A percentile compares a stretch with the other conserved stretches of the same genome.
Evolutionary conservation across 2,113 vertebrate species (phyloP).

Genomic region (Cynoglossus semilaevis): DNA sequence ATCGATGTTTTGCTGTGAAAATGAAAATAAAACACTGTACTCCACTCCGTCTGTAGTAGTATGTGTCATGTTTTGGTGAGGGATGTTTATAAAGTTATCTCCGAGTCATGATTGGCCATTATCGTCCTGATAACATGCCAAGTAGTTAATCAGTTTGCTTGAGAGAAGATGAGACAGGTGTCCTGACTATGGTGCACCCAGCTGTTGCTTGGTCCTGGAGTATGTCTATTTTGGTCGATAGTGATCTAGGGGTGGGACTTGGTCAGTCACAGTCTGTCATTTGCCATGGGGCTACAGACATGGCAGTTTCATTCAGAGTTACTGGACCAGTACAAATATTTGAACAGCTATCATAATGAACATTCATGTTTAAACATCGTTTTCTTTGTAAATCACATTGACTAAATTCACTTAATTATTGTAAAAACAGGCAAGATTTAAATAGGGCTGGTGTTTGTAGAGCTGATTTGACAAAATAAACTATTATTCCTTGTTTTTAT

Average conservation of each 20-base stretch:
- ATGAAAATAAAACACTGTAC: too few species aligned
- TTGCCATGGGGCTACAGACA: neutral
- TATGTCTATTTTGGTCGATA: constrained; percentile 75
- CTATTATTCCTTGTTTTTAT: neutral
- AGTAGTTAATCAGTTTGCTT: constrained; percentile 35
- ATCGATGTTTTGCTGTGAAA: too few species aligned
- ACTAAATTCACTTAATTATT: neutral
- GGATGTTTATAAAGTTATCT: neutral
- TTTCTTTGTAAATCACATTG: too few species aligned
- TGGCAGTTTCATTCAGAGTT: neutral
- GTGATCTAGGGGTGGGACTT: constrained; percentile 55
- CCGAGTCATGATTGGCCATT: neutral
- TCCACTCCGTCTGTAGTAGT: too few species aligned
- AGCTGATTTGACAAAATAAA: neutral
- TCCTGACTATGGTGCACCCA: constrained; percentile 47
- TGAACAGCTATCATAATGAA: neutral
- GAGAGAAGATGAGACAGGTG: constrained; percentile 72
- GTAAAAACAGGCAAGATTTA: neutral
- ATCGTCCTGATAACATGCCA: constrained; percentile 6
- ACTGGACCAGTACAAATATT: neutral
- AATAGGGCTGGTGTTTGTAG: neutral
- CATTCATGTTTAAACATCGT: too few species aligned
- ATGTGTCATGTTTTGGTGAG: neutral
- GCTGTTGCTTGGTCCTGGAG: constrained; percentile 59
- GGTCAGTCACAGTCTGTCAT: constrained; percentile 16